These are phyloP conservation scores for Callopanchax toddi DNA, from an alignment of 2,113 vertebrate genomes.

Conservation along the genomic window DNA sequence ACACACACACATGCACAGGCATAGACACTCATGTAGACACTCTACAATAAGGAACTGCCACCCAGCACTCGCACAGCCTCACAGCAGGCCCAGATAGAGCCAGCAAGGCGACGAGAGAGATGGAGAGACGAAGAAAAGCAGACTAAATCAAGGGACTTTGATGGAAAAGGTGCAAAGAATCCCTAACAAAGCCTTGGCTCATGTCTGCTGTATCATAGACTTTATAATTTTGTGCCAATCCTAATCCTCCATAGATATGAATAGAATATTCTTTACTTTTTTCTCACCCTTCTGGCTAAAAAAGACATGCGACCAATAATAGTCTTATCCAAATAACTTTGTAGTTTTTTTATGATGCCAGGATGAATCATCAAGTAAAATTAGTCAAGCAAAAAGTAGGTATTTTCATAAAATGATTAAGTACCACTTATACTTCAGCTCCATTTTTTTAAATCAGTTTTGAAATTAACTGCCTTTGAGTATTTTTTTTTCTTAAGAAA, in stretches of 20 bases:
- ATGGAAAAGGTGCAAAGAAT: constrained; percentile 71
- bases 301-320: constrained; percentile 16
- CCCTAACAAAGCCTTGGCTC: constrained; percentile 69
- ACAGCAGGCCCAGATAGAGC: constrained; percentile 68
- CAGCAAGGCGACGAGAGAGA: constrained; percentile 65
- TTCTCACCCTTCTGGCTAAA: constrained; percentile 24
- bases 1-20: constrained; percentile 46
- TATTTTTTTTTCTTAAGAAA: too few species aligned
- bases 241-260: constrained; percentile 65
- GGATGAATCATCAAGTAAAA: not conserved
- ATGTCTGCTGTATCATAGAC: constrained; percentile 67
- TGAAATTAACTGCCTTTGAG: not conserved
- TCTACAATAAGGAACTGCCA: constrained; percentile 78
- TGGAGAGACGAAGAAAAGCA: constrained; percentile 57
- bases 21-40: constrained; percentile 63
- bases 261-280: constrained; percentile 46
- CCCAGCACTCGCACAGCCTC: constrained; percentile 68
- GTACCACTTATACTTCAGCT: too few species aligned
- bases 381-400: not conserved
- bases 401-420: too few species aligned
- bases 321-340: constrained; percentile 20
- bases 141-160: constrained; percentile 74
- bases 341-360: not conserved
- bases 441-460: too few species aligned
- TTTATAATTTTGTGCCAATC: constrained; percentile 61